Evolutionary conservation across 2,797 vertebrate species (phyloP).

Genomic region (Sciaenops ocellatus): DNA sequence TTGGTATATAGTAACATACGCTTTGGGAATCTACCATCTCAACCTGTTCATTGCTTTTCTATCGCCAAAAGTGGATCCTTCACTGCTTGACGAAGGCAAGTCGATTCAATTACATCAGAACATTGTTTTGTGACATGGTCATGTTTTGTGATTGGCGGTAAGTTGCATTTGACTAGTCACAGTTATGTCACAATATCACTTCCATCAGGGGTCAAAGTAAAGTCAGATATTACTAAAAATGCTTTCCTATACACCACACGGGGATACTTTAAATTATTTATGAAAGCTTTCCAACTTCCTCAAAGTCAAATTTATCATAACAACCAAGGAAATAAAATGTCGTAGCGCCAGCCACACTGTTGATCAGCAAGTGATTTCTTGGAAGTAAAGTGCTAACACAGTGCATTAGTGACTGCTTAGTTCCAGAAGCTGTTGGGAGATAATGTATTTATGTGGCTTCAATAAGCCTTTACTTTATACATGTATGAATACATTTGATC

Average conservation of each 20-base stretch:
- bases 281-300: not conserved
- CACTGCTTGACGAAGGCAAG: constrained; percentile 97
- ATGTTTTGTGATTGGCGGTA: constrained; percentile 1
- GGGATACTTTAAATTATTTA: no score
- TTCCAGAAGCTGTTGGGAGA: not conserved
- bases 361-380: not conserved
- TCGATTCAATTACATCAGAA: constrained; percentile 11
- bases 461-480: no score
- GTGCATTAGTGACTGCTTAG: not conserved
- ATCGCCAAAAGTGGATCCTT: constrained; percentile 99
- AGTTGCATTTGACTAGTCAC: not conserved
- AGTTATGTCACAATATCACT: no score
- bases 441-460: not conserved
- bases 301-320: not conserved
- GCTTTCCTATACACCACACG: not conserved
- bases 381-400: not conserved
- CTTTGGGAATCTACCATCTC: constrained; percentile 99
- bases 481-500: not conserved
- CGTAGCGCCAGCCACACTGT: not conserved
- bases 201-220: not conserved
- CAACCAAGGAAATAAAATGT: not conserved
- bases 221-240: not conserved
- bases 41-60: constrained; percentile 99
- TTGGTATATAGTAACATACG: constrained; percentile 99
- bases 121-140: not conserved